Conservation (phyloP, 2,797 vertebrate species). For the Catostomus latipinnis region DNA sequence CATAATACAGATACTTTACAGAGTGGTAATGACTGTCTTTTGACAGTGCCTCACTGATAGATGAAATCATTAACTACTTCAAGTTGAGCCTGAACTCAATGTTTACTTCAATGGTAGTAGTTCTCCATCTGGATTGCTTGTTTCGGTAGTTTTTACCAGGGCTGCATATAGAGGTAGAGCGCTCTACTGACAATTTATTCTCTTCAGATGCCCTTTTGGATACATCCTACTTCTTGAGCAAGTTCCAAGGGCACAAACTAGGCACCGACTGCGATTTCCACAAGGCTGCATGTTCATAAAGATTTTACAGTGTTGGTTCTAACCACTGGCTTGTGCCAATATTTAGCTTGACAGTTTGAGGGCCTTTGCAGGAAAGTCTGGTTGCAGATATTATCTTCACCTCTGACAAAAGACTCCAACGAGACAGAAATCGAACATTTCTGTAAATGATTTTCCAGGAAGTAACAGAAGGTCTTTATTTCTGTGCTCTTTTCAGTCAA, state of each 20-base stretch:
- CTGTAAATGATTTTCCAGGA: neutral
- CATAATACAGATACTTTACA: too few relatives aligned
- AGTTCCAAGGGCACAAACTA: slow-evolving; percentile 23
- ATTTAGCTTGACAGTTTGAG: neutral
- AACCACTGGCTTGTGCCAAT: slow-evolving; percentile 13
- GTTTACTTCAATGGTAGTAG: too few relatives aligned
- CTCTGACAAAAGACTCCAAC: neutral
- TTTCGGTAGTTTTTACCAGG: neutral
- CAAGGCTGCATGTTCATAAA: slow-evolving; percentile 14
- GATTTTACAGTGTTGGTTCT: neutral
- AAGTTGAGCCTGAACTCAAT: too few relatives aligned
- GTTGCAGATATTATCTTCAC: neutral
- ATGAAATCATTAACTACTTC: too few relatives aligned
- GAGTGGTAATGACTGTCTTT: too few relatives aligned
- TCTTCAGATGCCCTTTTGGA: neutral
- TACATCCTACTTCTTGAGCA: neutral
- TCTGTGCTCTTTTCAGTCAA: neutral
- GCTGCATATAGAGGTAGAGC: neutral
- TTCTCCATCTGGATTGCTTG: neutral
- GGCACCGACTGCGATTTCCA: neutral
- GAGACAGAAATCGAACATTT: neutral
- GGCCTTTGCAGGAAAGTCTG: neutral
- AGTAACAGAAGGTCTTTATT: neutral
- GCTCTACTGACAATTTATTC: slow-evolving; percentile 11
- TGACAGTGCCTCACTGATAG: too few relatives aligned